Percentiles rank a stretch among this genome's conserved stretches.
Conservation (phyloP, 2,888 invertebrate species). For the Microctonus hyperodae region DNA sequence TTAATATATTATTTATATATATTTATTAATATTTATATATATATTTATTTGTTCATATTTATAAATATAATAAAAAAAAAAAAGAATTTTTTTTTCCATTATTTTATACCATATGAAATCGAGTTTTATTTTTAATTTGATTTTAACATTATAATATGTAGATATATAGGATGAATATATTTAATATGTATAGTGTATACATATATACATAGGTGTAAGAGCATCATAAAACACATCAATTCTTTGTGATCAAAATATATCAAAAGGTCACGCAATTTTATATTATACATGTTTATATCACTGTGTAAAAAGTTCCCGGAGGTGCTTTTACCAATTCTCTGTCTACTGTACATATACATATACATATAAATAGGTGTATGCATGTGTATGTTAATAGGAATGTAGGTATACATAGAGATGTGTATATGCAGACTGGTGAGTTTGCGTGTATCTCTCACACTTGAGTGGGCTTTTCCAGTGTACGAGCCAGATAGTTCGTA, state of each 20-base stretch:
- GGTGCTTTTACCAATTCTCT: constrained; percentile 3
- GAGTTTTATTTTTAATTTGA: too few relatives aligned
- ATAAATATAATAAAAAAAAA: too few relatives aligned
- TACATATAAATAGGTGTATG: neutral
- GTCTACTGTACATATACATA: constrained; percentile 4
- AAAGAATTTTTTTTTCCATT: too few relatives aligned
- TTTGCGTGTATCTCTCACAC: constrained; percentile 53
- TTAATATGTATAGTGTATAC: too few relatives aligned
- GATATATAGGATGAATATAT: too few relatives aligned
- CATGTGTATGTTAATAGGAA: too few relatives aligned
- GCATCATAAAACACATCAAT: neutral
- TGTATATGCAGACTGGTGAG: constrained; percentile 10
- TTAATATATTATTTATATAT: too few relatives aligned
- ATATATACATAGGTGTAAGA: neutral
- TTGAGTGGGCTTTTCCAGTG: constrained; percentile 46
- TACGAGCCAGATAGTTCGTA: constrained; percentile 45
- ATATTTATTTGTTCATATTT: too few relatives aligned
- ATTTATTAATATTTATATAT: too few relatives aligned
- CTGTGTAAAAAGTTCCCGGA: constrained; percentile 9
- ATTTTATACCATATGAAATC: too few relatives aligned
- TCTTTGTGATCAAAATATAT: neutral
- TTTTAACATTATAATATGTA: too few relatives aligned
- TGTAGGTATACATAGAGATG: too few relatives aligned
- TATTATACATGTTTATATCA: neutral
- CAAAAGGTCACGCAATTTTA: neutral